Conservation (phyloP, 1,140 invertebrate genomes). For the Meloidogyne exigua region DNA sequence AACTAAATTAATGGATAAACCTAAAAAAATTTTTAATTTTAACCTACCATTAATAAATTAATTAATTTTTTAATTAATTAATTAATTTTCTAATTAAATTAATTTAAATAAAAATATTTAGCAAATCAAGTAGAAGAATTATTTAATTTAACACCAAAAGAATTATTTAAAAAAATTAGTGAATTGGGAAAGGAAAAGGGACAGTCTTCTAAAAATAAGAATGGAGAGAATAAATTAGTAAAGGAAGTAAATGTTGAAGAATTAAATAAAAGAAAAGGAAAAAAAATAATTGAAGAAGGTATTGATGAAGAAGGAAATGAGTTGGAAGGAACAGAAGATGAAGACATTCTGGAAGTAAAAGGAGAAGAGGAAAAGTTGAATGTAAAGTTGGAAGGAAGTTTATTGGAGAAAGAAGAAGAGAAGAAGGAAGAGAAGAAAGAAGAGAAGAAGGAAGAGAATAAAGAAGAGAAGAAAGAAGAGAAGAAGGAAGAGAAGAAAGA, state of each 20-base stretch:
- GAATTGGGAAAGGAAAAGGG: background rate
- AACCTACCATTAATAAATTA: too few relatives aligned
- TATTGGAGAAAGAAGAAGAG: background rate
- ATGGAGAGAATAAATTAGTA: constrained; percentile 17
- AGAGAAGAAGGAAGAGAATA: background rate
- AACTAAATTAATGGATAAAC: too few relatives aligned
- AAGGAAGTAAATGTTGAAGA: background rate
- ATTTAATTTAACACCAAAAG: background rate
- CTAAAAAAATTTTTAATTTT: too few relatives aligned
- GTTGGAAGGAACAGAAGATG: background rate
- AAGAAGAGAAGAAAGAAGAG: background rate
- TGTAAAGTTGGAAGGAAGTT: background rate
- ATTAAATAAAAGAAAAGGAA: background rate
- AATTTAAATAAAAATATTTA: background rate
- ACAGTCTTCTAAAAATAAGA: constrained; percentile 5
- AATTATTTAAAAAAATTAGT: background rate
- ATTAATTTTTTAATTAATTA: too few relatives aligned
- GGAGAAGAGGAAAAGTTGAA: background rate
- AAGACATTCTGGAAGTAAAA: background rate
- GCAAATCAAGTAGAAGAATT: background rate
- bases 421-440: background rate
- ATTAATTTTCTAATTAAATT: too few relatives aligned
- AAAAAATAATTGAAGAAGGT: background rate
- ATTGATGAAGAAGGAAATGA: background rate
- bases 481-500: too few relatives aligned